phyloP scores from a whole-genome alignment of 2,888 invertebrate genomes.

The Acleris laterana region DNA sequence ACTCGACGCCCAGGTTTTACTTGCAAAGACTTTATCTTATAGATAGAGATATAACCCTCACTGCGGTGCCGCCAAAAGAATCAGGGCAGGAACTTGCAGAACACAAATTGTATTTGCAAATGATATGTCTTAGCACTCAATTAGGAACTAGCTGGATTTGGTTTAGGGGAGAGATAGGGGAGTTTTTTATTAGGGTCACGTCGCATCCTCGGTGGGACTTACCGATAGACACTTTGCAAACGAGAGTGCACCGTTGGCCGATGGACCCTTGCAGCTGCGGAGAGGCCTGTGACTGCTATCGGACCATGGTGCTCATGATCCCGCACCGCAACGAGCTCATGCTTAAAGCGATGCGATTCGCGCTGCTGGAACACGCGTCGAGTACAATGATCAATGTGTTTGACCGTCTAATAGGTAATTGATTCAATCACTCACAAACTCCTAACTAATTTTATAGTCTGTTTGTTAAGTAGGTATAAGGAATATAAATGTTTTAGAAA shows the following conservation, averaged over 20 bases:
- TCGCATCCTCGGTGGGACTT: constrained; percentile 74
- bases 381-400: constrained; percentile 69
- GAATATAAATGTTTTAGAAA: constrained; percentile 55
- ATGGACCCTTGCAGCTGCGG: constrained; percentile 72
- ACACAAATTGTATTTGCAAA: constrained; percentile 67
- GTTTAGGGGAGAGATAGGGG: constrained; percentile 69
- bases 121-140: constrained; percentile 71
- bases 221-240: constrained; percentile 66
- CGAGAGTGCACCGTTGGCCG: constrained; percentile 66
- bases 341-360: constrained; percentile 68
- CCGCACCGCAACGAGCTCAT: constrained; percentile 75
- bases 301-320: constrained; percentile 64
- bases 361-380: constrained; percentile 69
- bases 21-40: constrained; percentile 65
- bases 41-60: constrained; percentile 64
- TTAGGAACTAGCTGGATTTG: constrained; percentile 71
- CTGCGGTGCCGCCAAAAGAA: constrained; percentile 63
- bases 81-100: constrained; percentile 57
- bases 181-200: constrained; percentile 71
- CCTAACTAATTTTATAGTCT: background rate
- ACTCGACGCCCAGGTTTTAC: constrained; percentile 57
- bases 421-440: background rate
- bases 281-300: constrained; percentile 72
- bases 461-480: background rate
- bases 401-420: constrained; percentile 68